Percentiles rank a stretch among this genome's conserved stretches.
Conservation (phyloP, 2,113 vertebrate species). For the Salvelinus alpinus region DNA sequence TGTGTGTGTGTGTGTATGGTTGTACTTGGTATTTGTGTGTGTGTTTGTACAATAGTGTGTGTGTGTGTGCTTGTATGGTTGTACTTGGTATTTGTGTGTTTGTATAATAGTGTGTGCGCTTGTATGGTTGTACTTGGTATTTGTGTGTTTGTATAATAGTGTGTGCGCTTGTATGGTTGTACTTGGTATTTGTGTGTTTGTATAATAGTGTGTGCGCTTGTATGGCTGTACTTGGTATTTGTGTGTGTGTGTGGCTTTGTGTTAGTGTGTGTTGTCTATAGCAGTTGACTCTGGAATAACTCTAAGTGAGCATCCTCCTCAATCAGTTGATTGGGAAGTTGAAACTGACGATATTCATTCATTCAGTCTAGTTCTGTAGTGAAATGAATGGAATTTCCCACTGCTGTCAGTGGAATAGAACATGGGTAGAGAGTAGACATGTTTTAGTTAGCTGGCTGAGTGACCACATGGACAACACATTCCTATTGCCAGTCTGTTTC, state of each 20-base stretch:
- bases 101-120: not conserved
- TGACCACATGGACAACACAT: no score
- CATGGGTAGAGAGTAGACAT: not conserved
- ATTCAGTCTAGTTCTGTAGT: not conserved
- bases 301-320: not conserved
- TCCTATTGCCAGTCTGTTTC: no score
- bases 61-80: not conserved
- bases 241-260: not conserved
- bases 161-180: not conserved
- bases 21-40: not conserved
- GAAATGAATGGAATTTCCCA: not conserved
- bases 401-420: not conserved
- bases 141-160: not conserved
- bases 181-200: not conserved
- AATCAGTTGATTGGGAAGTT: not conserved
- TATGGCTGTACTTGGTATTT: not conserved
- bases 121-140: not conserved
- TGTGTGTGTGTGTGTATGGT: constrained; percentile 11
- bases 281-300: not conserved
- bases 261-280: not conserved
- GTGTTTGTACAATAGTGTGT: not conserved
- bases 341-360: not conserved
- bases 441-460: no score
- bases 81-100: not conserved
- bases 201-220: not conserved